Evolutionary conservation across 1,140 invertebrate species (phyloP).

Genomic region (Ephestia elutella): DNA sequence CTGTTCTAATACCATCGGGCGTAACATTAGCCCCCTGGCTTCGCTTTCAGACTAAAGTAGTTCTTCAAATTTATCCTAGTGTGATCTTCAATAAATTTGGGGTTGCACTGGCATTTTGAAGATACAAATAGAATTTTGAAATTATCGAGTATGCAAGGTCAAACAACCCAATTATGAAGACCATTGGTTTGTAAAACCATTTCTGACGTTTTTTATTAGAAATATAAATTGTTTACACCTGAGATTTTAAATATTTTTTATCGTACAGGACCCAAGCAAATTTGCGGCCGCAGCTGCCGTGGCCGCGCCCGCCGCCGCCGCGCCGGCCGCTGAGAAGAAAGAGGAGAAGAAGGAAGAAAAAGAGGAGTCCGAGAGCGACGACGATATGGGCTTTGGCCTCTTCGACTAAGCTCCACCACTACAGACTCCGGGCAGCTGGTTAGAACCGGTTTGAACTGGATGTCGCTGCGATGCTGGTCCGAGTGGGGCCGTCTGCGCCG

Average conservation of each 20-base stretch:
- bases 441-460: not conserved
- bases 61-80: constrained; percentile 64
- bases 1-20: constrained; percentile 52
- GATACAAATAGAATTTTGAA: no score
- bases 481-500: constrained; percentile 30
- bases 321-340: constrained; percentile 76
- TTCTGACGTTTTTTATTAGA: no score
- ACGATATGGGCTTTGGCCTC: constrained; percentile 97
- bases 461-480: constrained; percentile 12
- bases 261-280: constrained; percentile 90
- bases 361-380: constrained; percentile 90
- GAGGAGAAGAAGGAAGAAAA: constrained; percentile 88
- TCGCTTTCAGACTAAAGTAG: constrained; percentile 64
- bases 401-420: constrained; percentile 85
- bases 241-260: not conserved
- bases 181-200: no score
- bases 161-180: no score
- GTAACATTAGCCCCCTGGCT: constrained; percentile 36
- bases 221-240: no score
- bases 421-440: constrained; percentile 7
- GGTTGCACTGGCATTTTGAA: constrained; percentile 44
- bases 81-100: constrained; percentile 28
- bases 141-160: no score
- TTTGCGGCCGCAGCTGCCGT: constrained; percentile 85
- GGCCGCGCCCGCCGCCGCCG: constrained; percentile 79